These are phyloP conservation scores for Varanus salvator DNA, from an alignment of 2,113 vertebrate species.

Conservation along the genomic window DNA sequence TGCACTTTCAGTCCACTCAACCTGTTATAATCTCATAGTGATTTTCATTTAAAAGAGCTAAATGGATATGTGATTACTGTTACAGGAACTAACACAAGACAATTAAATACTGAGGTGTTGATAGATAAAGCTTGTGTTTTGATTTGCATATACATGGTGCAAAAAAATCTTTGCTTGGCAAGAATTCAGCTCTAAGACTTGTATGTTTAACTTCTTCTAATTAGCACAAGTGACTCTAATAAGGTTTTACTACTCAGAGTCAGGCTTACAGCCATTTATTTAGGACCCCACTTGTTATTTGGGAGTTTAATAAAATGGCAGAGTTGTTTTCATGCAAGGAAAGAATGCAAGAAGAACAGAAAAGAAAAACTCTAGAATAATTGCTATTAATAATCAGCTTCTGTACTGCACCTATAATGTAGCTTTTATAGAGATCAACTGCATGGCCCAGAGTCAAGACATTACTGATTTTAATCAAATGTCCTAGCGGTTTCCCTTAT, in stretches of 20 bases:
- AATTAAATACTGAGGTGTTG: constrained; percentile 88
- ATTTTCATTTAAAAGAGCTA: constrained; percentile 88
- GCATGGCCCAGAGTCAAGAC: constrained; percentile 72
- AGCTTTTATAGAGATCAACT: constrained; percentile 79
- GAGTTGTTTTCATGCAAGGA: constrained; percentile 64
- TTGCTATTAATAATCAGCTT: constrained; percentile 72
- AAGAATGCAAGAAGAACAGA: constrained; percentile 13
- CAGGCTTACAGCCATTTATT: constrained; percentile 75
- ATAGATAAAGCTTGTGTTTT: constrained; percentile 83
- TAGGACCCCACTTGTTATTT: constrained; percentile 73
- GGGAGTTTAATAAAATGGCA: constrained; percentile 71
- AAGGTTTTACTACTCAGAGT: constrained; percentile 75
- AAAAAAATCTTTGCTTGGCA: constrained; percentile 77
- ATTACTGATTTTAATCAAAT: constrained; percentile 77
- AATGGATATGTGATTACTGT: constrained; percentile 86
- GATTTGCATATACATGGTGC: constrained; percentile 84
- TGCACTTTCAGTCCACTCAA: constrained; percentile 88
- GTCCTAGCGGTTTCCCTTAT: constrained; percentile 57
- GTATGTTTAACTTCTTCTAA: constrained; percentile 79
- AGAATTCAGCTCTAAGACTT: constrained; percentile 76
- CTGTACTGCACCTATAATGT: constrained; percentile 65
- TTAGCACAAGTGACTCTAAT: constrained; percentile 78
- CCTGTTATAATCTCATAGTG: constrained; percentile 84
- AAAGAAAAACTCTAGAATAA: constrained; percentile 26
- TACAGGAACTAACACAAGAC: constrained; percentile 85